These are phyloP conservation scores for Zhuqinia jingwanae DNA, from an alignment of 2,888 invertebrate genomes.

Conservation along the genomic window DNA sequence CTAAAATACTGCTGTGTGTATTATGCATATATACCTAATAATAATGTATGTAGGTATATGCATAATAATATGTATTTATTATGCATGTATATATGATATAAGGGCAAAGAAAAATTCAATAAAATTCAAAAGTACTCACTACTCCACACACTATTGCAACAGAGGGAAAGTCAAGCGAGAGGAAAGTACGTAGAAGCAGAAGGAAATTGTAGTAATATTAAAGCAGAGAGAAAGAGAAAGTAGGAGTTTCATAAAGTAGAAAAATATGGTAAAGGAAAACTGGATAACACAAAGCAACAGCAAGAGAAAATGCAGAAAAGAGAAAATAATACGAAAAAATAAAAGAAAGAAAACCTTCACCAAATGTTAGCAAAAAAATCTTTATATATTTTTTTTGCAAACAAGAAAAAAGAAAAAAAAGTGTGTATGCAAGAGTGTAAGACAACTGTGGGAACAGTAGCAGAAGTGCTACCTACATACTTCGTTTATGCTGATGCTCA, in stretches of 20 bases:
- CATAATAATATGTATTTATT: no score
- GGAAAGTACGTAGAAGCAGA: neutral
- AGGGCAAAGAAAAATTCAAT: slow-evolving; percentile 63
- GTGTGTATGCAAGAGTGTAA: slow-evolving; percentile 1
- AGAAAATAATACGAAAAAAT: slow-evolving; percentile 35
- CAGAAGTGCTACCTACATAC: neutral
- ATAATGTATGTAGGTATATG: no score
- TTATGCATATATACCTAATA: no score
- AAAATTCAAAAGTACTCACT: slow-evolving; percentile 52
- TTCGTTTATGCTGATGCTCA: neutral
- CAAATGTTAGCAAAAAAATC: slow-evolving; percentile 17
- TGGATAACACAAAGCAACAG: neutral
- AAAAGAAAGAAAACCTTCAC: slow-evolving; percentile 35
- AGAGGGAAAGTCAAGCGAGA: slow-evolving; percentile 32
- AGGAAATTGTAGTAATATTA: neutral
- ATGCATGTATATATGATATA: neutral
- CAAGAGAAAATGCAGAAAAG: slow-evolving; percentile 11
- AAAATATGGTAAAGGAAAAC: neutral
- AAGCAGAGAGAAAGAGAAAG: no score
- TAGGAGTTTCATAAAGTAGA: neutral
- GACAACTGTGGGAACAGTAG: neutral
- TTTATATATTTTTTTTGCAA: slow-evolving; percentile 22
- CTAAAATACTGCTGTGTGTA: slow-evolving; percentile 63
- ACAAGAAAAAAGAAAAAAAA: no score
- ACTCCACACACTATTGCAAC: slow-evolving; percentile 29